Conservation (phyloP, 37 sponge, comb jelly and placozoan genomes). For the Mnemiopsis leidyi region DNA sequence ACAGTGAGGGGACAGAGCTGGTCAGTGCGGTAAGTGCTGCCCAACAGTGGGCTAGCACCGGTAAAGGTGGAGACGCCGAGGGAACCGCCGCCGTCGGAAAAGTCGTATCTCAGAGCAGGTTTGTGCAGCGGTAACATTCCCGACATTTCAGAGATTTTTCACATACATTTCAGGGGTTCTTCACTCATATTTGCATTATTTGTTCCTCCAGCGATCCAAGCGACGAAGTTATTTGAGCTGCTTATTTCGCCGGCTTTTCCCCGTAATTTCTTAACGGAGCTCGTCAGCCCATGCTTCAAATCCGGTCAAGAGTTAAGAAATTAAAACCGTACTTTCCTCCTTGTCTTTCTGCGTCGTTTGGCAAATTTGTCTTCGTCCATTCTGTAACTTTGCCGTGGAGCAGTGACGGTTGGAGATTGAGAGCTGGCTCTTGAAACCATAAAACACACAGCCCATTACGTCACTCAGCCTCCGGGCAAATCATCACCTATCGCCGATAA, state of each 20-base stretch:
- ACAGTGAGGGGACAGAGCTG: slow-evolving; percentile 64
- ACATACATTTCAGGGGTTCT: too few relatives aligned
- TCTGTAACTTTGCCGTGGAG: too few relatives aligned
- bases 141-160: not conserved
- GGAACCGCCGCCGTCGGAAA: slow-evolving; percentile 59
- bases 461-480: not conserved
- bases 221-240: too few relatives aligned
- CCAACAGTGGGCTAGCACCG: slow-evolving; percentile 56
- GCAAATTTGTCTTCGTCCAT: not conserved
- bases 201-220: too few relatives aligned
- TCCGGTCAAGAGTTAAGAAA: not conserved
- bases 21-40: slow-evolving; percentile 62
- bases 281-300: not conserved
- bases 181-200: too few relatives aligned
- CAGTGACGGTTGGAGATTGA: too few relatives aligned
- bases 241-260: not conserved
- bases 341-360: not conserved
- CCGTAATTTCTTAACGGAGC: not conserved
- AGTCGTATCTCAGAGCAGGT: slow-evolving; percentile 63
- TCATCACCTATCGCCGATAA: not conserved
- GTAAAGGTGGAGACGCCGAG: slow-evolving; percentile 59
- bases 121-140: not conserved
- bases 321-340: not conserved
- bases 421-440: not conserved
- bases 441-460: not conserved